Conservation (phyloP, 2,113 vertebrate species). For the Gorsachius goisagi region DNA sequence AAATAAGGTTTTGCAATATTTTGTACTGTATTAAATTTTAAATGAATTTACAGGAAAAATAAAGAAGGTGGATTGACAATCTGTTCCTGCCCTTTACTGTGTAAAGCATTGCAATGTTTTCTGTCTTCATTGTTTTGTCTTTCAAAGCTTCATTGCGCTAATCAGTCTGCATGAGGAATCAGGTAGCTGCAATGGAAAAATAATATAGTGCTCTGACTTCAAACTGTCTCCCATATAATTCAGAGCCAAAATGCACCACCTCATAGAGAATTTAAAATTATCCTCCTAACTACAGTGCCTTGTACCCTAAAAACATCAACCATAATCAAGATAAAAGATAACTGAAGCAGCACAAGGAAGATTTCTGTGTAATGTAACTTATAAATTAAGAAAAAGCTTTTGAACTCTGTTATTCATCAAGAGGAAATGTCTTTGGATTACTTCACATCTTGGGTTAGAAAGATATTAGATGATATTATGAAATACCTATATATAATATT, state of each 20-base stretch:
- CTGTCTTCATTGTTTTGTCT: neutral
- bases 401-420: constrained; percentile 12
- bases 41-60: neutral
- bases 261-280: constrained; percentile 32
- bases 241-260: constrained; percentile 21
- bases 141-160: neutral
- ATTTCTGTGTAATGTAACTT: constrained; percentile 1
- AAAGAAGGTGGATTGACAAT: neutral
- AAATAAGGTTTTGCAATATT: neutral
- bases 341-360: neutral
- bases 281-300: neutral
- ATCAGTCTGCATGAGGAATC: neutral
- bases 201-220: neutral
- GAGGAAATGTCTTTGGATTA: constrained; percentile 1
- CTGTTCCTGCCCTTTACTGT: neutral
- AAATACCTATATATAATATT: neutral
- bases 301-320: constrained; percentile 30
- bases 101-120: neutral
- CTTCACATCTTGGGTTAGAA: neutral
- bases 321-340: constrained; percentile 36
- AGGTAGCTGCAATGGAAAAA: neutral
- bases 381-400: constrained; percentile 33
- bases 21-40: neutral
- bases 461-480: neutral
- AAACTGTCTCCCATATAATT: neutral